Base-by-base conservation (phyloP, 2,113 vertebrate species). In the Solea senegalensis region DNA sequence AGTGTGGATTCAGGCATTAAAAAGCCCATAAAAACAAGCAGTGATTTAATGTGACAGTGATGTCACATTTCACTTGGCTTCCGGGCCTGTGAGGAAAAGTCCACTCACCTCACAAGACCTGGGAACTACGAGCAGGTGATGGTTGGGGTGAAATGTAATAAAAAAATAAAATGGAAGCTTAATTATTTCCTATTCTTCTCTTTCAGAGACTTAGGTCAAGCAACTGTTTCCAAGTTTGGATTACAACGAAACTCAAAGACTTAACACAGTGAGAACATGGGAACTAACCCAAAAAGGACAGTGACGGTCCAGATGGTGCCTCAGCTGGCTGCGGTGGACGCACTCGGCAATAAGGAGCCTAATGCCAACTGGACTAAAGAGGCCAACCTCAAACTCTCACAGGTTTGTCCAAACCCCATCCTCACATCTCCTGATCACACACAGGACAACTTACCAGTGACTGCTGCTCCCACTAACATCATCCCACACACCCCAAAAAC, bases 221-320 rank as follows among this genome's bases (percentile, higher is more conserved):
- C 39, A 6, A 69, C 77, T 50, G 65, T 75, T 87, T 48, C 46
- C 40, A 21, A 69, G 78, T 84, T 76, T 90, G 86, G 87, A 88
- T 81, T 90, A 74, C 69, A n/a, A 63, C 65, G 67, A 39, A 64
- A 83, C 65, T 80, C 68, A 41, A 72, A 80, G 69, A 69, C 55
- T 75, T 53, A 75, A 72, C 78, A 49, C 34, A 74, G 75, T 86
- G 90, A 9, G 94, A 91, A 16, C 81, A 98, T 96, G 89, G 95
- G 96, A 87, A 95, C 96, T 60, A 95, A 96, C 86, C 94, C 95
- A 82, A 94, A 96, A 88, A 94, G 94, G 86, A 93, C 95, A 58
- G 92, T 95, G 54, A 95, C 94, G 55, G 91, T 94, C 83, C 92
- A 95, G 65, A 89, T 94, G 86, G 91, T 92, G 54, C 80, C 94